These are phyloP conservation scores for Macaria liturata DNA, from an alignment of 2,888 invertebrate genomes.

Conservation along the genomic window DNA sequence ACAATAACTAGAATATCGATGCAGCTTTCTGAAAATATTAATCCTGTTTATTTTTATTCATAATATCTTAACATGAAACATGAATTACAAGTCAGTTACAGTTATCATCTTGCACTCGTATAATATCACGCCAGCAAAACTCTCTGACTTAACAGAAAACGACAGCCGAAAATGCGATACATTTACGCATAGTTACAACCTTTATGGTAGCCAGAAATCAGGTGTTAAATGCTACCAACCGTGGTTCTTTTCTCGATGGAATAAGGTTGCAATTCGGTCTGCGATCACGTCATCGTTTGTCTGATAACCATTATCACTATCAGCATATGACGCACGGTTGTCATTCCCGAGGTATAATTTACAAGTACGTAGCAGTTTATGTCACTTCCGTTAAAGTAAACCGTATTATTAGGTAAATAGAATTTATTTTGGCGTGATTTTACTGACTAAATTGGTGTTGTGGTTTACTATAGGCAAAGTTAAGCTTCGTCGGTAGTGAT, in stretches of 20 bases:
- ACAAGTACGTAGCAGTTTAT: slow-evolving; percentile 36
- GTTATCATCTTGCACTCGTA: no score
- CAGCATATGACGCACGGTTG: slow-evolving; percentile 52
- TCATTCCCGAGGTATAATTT: slow-evolving; percentile 46
- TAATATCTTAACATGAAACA: no score
- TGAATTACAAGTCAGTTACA: no score
- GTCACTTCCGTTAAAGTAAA: neutral
- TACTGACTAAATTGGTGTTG: no score
- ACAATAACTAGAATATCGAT: no score
- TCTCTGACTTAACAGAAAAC: slow-evolving; percentile 3
- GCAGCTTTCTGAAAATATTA: no score
- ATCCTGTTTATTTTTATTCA: no score
- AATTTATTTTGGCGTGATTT: no score
- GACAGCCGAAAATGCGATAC: slow-evolving; percentile 7
- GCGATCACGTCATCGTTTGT: slow-evolving; percentile 35
- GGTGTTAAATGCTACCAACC: slow-evolving; percentile 20
- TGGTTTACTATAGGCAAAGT: slow-evolving; percentile 32
- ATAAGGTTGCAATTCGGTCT: slow-evolving; percentile 23
- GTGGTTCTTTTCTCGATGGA: slow-evolving; percentile 18
- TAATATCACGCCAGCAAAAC: no score
- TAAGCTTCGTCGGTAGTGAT: slow-evolving; percentile 23
- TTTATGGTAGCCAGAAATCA: slow-evolving; percentile 33
- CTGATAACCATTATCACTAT: slow-evolving; percentile 52
- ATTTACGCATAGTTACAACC: slow-evolving; percentile 18
- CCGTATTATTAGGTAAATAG: neutral